These are phyloP conservation scores for Phrynocephalus versicolor DNA, from an alignment of 2,113 vertebrate species.

Conservation along the genomic window DNA sequence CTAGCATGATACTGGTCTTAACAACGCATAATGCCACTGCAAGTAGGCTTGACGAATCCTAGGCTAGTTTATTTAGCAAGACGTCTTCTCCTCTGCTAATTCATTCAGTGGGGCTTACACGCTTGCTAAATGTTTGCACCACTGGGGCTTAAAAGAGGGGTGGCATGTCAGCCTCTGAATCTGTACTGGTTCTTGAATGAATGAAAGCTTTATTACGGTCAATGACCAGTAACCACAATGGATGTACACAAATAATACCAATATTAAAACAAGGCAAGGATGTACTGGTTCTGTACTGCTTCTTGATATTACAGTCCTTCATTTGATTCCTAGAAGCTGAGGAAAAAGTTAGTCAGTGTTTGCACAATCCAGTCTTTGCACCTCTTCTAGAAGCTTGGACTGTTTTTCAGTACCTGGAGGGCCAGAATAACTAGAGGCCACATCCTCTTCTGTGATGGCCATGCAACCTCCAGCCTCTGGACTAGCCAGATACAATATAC, in stretches of 20 bases:
- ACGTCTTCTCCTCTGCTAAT: background rate
- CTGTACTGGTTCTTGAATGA: no score
- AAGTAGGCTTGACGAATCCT: background rate
- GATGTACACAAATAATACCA: no score
- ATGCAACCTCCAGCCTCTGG: background rate
- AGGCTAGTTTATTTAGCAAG: background rate
- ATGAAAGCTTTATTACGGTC: no score
- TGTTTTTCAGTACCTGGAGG: background rate
- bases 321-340: background rate
- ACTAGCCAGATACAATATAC: background rate
- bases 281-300: no score
- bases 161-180: background rate
- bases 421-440: background rate
- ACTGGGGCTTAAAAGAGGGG: background rate
- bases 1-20: no score
- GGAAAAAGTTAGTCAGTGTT: background rate
- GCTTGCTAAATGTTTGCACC: no score
- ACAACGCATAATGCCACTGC: background rate
- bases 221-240: no score
- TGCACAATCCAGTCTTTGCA: fast-evolving
- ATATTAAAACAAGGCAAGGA: no score
- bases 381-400: background rate
- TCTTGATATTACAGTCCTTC: background rate
- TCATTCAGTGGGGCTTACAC: background rate
- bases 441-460: background rate